Percentiles rank a stretch among this genome's conserved stretches.
Conservation (phyloP, 2,888 invertebrate species). For the Seira sanloemensis region DNA sequence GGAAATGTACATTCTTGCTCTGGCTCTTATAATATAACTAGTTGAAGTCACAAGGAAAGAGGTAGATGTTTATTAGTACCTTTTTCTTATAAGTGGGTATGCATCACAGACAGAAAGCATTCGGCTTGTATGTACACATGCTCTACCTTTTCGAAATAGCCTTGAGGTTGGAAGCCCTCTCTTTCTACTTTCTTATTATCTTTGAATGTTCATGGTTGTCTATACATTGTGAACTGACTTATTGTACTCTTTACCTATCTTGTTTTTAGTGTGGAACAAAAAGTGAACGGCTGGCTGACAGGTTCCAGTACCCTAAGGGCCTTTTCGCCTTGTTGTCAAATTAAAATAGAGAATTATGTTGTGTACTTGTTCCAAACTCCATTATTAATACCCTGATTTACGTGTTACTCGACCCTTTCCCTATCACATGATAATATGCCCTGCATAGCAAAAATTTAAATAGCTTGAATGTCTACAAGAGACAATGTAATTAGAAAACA, state of each 20-base stretch:
- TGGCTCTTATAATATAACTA: neutral
- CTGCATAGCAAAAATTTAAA: slow-evolving; percentile 40
- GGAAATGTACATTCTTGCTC: slow-evolving; percentile 6
- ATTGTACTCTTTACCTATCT: slow-evolving; percentile 15
- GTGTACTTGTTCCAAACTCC: slow-evolving; percentile 68
- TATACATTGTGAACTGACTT: neutral
- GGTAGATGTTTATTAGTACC: slow-evolving; percentile 31
- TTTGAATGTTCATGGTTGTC: neutral
- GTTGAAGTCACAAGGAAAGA: slow-evolving; percentile 22
- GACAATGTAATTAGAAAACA: slow-evolving; percentile 17
- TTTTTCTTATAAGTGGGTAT: neutral
- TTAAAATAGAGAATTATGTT: slow-evolving; percentile 73
- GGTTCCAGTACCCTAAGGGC: slow-evolving; percentile 72
- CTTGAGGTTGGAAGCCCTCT: slow-evolving; percentile 62
- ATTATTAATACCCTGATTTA: slow-evolving; percentile 73
- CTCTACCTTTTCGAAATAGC: slow-evolving; percentile 58
- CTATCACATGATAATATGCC: slow-evolving; percentile 7
- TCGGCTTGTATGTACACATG: slow-evolving; percentile 11
- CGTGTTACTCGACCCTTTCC: slow-evolving; percentile 48
- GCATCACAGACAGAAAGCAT: neutral
- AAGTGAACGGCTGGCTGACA: slow-evolving; percentile 69
- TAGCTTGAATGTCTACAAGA: slow-evolving; percentile 15
- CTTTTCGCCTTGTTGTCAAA: slow-evolving; percentile 73
- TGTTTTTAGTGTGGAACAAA: slow-evolving; percentile 42
- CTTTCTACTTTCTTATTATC: slow-evolving; percentile 10